Conservation (phyloP, 2,113 vertebrate species). For the Herpailurus yagouaroundi region DNA sequence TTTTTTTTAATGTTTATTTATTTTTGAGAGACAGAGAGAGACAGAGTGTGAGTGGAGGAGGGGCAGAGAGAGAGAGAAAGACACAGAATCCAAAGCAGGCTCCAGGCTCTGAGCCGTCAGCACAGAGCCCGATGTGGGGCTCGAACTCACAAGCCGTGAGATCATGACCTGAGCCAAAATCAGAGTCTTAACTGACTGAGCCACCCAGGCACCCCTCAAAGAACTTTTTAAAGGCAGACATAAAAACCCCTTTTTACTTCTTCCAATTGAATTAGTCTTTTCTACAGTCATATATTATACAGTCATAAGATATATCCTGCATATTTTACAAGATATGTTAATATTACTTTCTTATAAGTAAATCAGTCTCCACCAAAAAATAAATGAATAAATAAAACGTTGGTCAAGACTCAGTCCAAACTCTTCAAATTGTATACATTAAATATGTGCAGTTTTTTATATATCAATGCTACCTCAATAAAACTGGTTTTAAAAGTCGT, state of each 20-base stretch:
- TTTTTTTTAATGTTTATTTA: too few relatives aligned
- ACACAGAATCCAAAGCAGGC: too few relatives aligned
- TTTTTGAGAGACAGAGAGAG: too few relatives aligned
- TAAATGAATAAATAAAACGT: neutral
- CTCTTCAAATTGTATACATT: neutral
- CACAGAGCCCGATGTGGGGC: too few relatives aligned
- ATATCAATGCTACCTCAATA: neutral
- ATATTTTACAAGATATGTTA: neutral
- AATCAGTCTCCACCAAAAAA: neutral
- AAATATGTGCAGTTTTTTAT: neutral
- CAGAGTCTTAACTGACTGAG: too few relatives aligned
- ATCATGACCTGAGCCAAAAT: too few relatives aligned
- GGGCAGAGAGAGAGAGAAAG: too few relatives aligned
- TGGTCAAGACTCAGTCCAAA: neutral
- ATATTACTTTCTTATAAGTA: slow-evolving; percentile 18
- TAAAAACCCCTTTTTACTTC: neutral
- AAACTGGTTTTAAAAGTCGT: neutral
- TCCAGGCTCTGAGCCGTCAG: too few relatives aligned
- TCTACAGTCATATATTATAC: neutral
- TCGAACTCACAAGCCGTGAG: too few relatives aligned
- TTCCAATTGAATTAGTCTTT: neutral
- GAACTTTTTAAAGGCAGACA: neutral
- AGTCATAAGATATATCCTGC: too few relatives aligned
- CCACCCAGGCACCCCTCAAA: too few relatives aligned
- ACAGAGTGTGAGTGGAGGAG: too few relatives aligned